A percentile compares a stretch with the other conserved stretches of the same genome.
Conservation (phyloP, 2,113 vertebrate genomes). For the Axis porcinus region DNA sequence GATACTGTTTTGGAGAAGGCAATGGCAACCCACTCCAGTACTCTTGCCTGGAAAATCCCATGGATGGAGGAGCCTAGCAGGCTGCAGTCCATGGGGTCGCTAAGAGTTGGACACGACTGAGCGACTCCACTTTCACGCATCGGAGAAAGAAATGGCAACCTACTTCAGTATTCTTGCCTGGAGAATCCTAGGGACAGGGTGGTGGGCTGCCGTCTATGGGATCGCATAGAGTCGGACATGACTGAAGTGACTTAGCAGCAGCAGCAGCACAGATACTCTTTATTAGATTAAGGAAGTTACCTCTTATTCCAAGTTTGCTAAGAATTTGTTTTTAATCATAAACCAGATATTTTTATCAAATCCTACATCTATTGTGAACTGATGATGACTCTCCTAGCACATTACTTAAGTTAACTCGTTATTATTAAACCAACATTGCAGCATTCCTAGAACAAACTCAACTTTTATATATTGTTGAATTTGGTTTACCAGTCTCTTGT, state of each 20-base stretch:
- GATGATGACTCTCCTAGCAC: neutral
- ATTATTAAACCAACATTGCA: neutral
- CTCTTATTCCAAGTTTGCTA: neutral
- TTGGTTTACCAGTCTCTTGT: neutral
- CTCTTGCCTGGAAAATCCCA: neutral
- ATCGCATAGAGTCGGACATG: fast-evolving
- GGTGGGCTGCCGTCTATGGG: neutral
- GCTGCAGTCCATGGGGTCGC: neutral
- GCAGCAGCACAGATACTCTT: neutral
- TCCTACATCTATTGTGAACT: neutral
- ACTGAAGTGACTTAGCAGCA: neutral
- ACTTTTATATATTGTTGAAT: neutral
- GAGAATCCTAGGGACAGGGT: neutral
- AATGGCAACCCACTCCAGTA: neutral
- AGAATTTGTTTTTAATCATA: neutral
- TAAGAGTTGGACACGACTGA: neutral
- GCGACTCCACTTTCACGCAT: neutral
- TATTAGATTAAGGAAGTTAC: neutral
- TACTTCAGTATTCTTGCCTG: neutral
- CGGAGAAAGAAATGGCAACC: neutral
- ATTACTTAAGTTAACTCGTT: neutral
- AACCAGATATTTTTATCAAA: neutral
- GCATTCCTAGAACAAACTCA: neutral
- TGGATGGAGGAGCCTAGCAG: neutral
- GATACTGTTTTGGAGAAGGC: neutral